Evolutionary conservation across 2,113 vertebrate species (phyloP).

Genomic region (Menidia beryllina): DNA sequence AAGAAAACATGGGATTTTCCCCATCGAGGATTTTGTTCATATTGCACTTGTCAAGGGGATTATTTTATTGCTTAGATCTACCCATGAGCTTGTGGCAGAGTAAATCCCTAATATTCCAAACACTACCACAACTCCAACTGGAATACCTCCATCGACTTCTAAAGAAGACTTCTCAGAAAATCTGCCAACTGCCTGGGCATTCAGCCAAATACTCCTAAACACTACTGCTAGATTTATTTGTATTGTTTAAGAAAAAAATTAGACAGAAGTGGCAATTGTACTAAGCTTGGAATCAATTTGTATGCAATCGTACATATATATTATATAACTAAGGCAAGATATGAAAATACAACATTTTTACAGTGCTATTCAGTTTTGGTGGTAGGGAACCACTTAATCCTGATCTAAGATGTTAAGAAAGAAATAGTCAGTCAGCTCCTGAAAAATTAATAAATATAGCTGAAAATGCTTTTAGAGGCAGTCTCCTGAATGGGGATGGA

Average conservation of each 20-base stretch:
- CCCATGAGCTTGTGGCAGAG: constrained; percentile 54
- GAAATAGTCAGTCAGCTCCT: constrained; percentile 51
- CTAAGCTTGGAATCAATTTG: constrained; percentile 8
- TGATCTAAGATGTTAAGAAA: constrained; percentile 63
- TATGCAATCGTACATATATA: neutral
- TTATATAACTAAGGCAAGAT: neutral
- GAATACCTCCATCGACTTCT: constrained; percentile 62
- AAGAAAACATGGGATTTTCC: constrained; percentile 70
- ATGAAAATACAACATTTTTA: too few relatives aligned
- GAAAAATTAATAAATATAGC: constrained; percentile 73
- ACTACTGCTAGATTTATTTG: constrained; percentile 11
- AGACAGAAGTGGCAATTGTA: neutral
- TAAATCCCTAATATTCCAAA: constrained; percentile 69
- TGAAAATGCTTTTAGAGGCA: constrained; percentile 69
- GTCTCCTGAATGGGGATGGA: constrained; percentile 29
- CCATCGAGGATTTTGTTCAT: constrained; percentile 68
- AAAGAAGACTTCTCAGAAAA: constrained; percentile 60
- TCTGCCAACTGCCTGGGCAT: constrained; percentile 51
- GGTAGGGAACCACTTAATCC: constrained; percentile 43
- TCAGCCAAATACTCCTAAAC: constrained; percentile 40
- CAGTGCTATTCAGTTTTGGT: neutral
- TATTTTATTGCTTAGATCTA: constrained; percentile 64
- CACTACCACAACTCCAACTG: constrained; percentile 57
- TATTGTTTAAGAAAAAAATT: neutral
- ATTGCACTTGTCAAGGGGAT: constrained; percentile 71